Evolutionary conservation across 2,113 vertebrate genomes (phyloP).

Genomic region (Ceyx margarethae): DNA sequence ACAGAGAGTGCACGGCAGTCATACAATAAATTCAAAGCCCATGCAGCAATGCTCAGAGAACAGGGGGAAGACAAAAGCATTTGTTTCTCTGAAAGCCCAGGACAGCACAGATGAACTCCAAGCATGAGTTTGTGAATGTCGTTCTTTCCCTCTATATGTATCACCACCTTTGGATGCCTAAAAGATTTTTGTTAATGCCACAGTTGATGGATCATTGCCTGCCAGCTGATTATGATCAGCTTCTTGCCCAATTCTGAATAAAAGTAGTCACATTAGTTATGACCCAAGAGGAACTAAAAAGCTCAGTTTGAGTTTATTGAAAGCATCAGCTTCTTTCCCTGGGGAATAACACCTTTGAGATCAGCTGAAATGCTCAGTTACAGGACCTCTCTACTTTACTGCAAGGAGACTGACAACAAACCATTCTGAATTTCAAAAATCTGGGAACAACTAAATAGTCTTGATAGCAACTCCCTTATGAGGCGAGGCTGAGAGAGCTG

Average conservation of each 20-base stretch:
- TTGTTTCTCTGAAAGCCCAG: background rate
- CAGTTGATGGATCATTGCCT: background rate
- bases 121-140: background rate
- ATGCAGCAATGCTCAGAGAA: background rate
- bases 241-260: background rate
- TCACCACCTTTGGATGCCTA: background rate
- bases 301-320: background rate
- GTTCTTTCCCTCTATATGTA: background rate
- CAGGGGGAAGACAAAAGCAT: background rate
- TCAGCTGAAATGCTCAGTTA: background rate
- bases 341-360: background rate
- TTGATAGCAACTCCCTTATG: background rate
- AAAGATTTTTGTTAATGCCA: constrained; percentile 11
- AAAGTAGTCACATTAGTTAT: background rate
- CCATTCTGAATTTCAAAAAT: background rate
- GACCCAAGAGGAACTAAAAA: background rate
- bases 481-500: too few species aligned
- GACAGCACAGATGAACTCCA: background rate
- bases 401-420: background rate
- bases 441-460: background rate
- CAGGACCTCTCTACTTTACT: background rate
- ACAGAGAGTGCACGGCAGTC: background rate
- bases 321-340: background rate
- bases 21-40: background rate
- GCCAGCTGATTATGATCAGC: background rate